These are phyloP conservation scores for Anhinga anhinga DNA, from an alignment of 2,113 vertebrate genomes.

Conservation along the genomic window DNA sequence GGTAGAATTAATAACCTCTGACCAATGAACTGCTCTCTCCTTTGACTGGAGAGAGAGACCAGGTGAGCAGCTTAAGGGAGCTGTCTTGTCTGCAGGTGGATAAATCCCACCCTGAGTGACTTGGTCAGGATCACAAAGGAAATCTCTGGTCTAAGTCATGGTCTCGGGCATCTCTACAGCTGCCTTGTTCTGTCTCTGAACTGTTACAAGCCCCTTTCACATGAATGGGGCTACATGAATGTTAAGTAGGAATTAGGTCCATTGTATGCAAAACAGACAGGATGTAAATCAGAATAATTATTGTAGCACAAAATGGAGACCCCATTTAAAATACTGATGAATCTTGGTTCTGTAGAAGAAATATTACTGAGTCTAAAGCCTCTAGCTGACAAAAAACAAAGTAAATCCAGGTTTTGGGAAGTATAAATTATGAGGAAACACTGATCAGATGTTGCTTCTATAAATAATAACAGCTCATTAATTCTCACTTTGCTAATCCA, in stretches of 20 bases:
- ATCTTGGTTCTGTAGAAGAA: background rate
- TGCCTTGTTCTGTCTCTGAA: background rate
- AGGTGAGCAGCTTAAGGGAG: background rate
- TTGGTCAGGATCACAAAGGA: background rate
- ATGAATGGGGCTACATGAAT: background rate
- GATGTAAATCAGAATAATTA: slow-evolving; percentile 1
- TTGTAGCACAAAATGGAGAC: background rate
- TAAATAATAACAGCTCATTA: slow-evolving; percentile 64
- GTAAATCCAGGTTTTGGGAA: background rate
- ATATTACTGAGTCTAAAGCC: background rate
- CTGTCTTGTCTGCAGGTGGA: background rate
- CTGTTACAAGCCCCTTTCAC: background rate
- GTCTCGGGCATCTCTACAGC: background rate
- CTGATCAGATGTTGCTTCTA: slow-evolving; percentile 47
- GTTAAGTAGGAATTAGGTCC: background rate
- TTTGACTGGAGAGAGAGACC: background rate
- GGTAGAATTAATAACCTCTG: background rate
- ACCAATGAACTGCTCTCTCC: background rate
- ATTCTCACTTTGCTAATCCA: slow-evolving; percentile 45
- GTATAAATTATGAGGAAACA: slow-evolving; percentile 2
- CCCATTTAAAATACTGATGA: background rate
- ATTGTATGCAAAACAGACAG: background rate
- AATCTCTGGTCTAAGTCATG: background rate
- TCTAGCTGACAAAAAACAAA: background rate
- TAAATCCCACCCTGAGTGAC: background rate